Evolutionary conservation across 1,140 invertebrate species (phyloP).

Genomic region (Centruroides sculpturatus): DNA sequence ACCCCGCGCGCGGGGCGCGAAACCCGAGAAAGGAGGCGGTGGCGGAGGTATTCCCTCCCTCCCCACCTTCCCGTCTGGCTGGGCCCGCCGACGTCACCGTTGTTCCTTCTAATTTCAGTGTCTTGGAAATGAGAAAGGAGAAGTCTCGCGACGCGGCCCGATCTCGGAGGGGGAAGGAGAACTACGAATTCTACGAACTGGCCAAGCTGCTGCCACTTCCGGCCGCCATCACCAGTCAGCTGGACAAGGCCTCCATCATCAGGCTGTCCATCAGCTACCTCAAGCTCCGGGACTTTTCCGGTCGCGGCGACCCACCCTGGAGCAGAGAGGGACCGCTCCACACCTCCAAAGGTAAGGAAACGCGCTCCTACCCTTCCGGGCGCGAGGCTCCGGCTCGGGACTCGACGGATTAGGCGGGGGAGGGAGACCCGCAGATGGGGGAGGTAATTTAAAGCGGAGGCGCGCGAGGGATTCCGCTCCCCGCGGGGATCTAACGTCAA

Average conservation of each 20-base stretch:
- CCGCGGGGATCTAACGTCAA: too few species aligned
- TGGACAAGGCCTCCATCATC: slow-evolving; percentile 98
- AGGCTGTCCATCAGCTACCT: slow-evolving; percentile 94
- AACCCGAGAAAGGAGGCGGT: too few species aligned
- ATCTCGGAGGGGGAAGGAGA: slow-evolving; percentile 88
- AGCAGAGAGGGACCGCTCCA: slow-evolving; percentile 43
- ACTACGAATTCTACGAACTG: slow-evolving; percentile 96
- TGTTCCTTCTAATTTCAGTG: slow-evolving; percentile 47
- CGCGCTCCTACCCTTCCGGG: too few species aligned
- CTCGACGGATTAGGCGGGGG: too few species aligned
- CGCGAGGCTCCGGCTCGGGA: too few species aligned
- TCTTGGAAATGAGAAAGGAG: slow-evolving; percentile 89
- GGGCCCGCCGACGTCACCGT: background rate
- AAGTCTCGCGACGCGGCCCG: slow-evolving; percentile 92
- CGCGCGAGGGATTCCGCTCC: too few species aligned
- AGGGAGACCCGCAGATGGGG: too few species aligned
- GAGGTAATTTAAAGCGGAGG: too few species aligned
- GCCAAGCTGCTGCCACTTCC: slow-evolving; percentile 94
- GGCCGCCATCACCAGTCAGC: slow-evolving; percentile 87
- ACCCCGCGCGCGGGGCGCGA: too few species aligned
- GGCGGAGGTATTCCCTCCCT: too few species aligned
- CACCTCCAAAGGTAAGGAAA: background rate
- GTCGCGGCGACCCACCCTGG: slow-evolving; percentile 91
- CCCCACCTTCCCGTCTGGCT: too few species aligned
- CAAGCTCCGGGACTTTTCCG: slow-evolving; percentile 85